phyloP scores from a whole-genome alignment of 2,797 vertebrate genomes.

The Heliangelus exortis region DNA sequence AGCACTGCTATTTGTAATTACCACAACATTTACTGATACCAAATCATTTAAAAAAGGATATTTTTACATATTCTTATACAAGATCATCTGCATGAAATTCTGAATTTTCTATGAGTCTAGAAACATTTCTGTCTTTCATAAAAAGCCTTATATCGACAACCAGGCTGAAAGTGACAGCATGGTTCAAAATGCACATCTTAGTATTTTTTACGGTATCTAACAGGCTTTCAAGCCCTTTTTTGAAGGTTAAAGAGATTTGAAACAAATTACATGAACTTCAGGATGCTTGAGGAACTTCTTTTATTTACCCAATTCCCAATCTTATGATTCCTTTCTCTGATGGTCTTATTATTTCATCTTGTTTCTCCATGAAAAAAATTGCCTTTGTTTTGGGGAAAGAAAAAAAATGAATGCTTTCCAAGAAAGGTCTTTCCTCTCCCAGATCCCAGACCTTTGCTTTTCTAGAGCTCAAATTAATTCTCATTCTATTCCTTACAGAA shows the following conservation, averaged over 20 bases:
- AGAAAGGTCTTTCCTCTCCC: background rate
- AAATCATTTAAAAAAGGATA: background rate
- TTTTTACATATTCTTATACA: background rate
- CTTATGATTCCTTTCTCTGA: background rate
- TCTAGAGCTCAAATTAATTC: background rate
- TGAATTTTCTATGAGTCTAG: background rate
- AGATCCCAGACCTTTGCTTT: background rate
- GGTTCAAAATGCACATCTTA: background rate
- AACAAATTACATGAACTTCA: background rate
- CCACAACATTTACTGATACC: background rate
- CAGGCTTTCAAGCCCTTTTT: background rate
- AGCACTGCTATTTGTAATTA: background rate
- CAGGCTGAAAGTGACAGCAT: background rate
- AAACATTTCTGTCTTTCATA: background rate
- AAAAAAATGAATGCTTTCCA: background rate
- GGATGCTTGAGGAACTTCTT: background rate
- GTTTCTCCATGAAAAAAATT: background rate
- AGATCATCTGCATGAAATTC: background rate
- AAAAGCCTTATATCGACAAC: background rate
- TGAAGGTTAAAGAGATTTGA: background rate
- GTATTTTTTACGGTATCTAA: background rate
- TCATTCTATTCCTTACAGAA: background rate
- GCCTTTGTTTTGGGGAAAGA: background rate
- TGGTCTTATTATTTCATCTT: background rate
- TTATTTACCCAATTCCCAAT: background rate